phyloP scores from a whole-genome alignment of 2,797 vertebrate species.

The Oceanodroma leucorhoa region DNA sequence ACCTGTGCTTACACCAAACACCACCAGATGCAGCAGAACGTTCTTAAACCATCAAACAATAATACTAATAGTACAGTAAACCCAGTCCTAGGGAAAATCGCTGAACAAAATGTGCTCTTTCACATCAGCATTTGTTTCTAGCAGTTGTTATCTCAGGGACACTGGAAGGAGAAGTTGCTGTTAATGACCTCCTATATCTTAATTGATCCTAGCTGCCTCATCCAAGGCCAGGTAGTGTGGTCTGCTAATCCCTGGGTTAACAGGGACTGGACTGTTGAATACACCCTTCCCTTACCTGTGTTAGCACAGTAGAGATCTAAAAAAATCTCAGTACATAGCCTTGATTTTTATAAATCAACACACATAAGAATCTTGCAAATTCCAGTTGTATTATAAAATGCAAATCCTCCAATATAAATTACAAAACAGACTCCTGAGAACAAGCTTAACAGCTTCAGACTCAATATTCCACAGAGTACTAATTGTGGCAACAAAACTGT shows the following conservation, averaged over 20 bases:
- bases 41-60: not conserved
- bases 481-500: not conserved
- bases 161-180: not conserved
- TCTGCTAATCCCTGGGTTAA: not conserved
- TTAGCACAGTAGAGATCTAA: not conserved
- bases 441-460: not conserved
- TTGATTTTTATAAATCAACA: conserved; percentile 35
- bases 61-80: rapidly evolving
- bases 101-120: not conserved
- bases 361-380: not conserved
- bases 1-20: not conserved
- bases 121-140: not conserved
- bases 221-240: not conserved
- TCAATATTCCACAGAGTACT: not conserved
- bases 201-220: not conserved
- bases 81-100: not conserved
- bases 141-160: not conserved
- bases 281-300: not conserved
- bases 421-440: not conserved
- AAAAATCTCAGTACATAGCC: not conserved
- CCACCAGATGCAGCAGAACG: not conserved
- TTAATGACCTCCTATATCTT: not conserved
- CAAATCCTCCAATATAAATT: not conserved
- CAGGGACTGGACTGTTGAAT: not conserved
- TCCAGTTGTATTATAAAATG: not conserved